Evolutionary conservation across 2,113 vertebrate species (phyloP).

Genomic region (Cranoglanis bouderius): DNA sequence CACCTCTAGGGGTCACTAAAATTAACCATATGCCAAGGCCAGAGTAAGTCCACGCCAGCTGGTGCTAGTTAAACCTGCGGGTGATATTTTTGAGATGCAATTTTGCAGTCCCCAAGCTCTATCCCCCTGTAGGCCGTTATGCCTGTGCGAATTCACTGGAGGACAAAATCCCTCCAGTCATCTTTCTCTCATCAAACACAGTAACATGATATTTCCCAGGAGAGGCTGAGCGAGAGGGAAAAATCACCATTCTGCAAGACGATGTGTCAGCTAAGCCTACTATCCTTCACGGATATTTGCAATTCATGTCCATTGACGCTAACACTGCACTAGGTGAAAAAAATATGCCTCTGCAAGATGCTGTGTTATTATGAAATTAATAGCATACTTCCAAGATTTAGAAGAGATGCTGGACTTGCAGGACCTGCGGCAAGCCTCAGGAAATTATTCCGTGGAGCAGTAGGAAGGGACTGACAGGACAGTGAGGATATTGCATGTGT

Average conservation of each 20-base stretch:
- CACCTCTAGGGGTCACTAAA: background rate
- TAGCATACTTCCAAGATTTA: constrained; percentile 12
- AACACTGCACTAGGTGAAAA: constrained; percentile 12
- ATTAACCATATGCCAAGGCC: background rate
- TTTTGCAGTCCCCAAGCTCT: constrained; percentile 15
- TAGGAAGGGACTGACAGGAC: constrained; percentile 4
- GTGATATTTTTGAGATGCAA: constrained; percentile 19
- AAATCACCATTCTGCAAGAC: constrained; percentile 35
- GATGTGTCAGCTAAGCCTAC: constrained; percentile 28
- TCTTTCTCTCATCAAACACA: constrained; percentile 48
- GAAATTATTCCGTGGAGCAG: constrained; percentile 10
- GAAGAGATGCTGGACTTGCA: constrained; percentile 22
- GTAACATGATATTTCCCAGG: constrained; percentile 37
- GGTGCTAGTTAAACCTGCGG: constrained; percentile 5
- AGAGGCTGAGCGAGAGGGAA: constrained; percentile 38
- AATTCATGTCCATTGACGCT: constrained; percentile 26
- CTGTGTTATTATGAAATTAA: constrained; percentile 43
- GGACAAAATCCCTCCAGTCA: constrained; percentile 13
- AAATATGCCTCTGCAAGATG: constrained; percentile 18
- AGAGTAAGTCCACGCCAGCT: background rate
- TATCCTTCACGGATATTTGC: constrained; percentile 38
- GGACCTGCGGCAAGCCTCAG: constrained; percentile 11
- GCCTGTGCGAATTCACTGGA: constrained; percentile 15
- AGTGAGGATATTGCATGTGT: constrained; percentile 19
- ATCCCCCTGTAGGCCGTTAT: background rate